A percentile compares a stretch with the other conserved stretches of the same genome.
These are phyloP conservation scores for Diceros bicornis DNA, from an alignment of 2,797 vertebrate species.

Conservation along the genomic window DNA sequence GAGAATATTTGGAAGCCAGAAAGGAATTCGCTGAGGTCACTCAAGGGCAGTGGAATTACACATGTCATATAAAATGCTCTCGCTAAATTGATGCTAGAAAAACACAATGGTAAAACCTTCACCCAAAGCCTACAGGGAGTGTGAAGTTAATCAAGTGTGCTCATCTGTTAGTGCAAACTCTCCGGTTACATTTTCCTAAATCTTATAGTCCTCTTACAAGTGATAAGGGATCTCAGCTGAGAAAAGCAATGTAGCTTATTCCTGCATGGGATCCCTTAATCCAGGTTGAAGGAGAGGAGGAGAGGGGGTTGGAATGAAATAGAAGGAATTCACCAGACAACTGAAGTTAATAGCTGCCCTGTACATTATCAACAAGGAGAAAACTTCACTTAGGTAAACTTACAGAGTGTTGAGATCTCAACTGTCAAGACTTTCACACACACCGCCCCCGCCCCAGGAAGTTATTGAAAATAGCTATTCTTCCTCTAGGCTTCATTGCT, in stretches of 20 bases:
- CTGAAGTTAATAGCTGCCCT: conserved; percentile 49
- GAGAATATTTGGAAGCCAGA: conserved; percentile 85
- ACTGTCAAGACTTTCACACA: conserved; percentile 20
- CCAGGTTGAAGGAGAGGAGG: conserved; percentile 23
- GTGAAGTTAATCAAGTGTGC: conserved; percentile 79
- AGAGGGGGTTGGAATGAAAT: background rate
- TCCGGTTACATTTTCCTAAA: conserved; percentile 85
- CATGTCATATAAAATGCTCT: conserved; percentile 84
- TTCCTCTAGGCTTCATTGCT: background rate
- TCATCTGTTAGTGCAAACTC: conserved; percentile 86
- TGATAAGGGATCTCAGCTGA: conserved; percentile 73
- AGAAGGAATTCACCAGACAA: conserved; percentile 63
- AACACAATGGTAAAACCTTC: conserved; percentile 85
- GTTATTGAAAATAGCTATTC: conserved; percentile 50
- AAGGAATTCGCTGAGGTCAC: conserved; percentile 87
- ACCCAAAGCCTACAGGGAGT: conserved; percentile 80
- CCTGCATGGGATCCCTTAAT: conserved; percentile 31
- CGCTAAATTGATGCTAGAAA: conserved; percentile 83
- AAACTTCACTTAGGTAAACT: conserved; percentile 64
- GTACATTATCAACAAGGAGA: conserved; percentile 49
- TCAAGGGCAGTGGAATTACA: conserved; percentile 87
- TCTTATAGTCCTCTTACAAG: conserved; percentile 59
- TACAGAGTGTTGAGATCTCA: conserved; percentile 30
- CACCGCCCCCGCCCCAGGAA: background rate
- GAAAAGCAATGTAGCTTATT: conserved; percentile 38